These are phyloP conservation scores for Drosophila grimshawi DNA, from an alignment of 1,140 invertebrate species.

Conservation along the genomic window DNA sequence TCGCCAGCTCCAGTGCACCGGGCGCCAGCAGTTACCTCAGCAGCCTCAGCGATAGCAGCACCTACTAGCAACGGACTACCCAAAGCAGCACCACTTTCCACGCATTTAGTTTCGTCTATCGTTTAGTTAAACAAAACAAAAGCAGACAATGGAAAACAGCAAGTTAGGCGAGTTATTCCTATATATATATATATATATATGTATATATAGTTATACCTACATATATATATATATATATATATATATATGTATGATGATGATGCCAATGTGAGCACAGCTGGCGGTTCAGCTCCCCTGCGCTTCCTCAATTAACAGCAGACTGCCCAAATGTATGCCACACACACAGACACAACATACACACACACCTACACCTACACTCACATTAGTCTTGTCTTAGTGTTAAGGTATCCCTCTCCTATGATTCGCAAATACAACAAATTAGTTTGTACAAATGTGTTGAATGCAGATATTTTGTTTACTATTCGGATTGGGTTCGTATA, in stretches of 20 bases:
- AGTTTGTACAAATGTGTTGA: constrained; percentile 54
- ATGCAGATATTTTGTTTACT: constrained; percentile 5
- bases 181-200: constrained; percentile 1
- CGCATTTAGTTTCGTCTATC: constrained; percentile 21
- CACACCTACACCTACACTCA: constrained; percentile 8
- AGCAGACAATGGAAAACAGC: not conserved
- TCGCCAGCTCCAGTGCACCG: constrained; percentile 44
- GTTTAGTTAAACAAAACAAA: constrained; percentile 23
- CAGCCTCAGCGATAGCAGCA: constrained; percentile 78
- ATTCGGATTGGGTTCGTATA: not conserved
- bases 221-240: constrained; percentile 7
- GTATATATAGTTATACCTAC: constrained; percentile 26
- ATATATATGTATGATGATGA: constrained; percentile 9
- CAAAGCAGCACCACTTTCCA: constrained; percentile 30
- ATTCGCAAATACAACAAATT: constrained; percentile 66
- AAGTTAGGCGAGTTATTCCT: constrained; percentile 14
- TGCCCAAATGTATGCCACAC: constrained; percentile 14
- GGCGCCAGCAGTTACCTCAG: constrained; percentile 69
- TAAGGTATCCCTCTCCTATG: constrained; percentile 43
- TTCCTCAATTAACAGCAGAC: constrained; percentile 31
- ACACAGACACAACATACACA: not conserved
- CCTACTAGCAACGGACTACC: constrained; percentile 56
- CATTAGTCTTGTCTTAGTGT: constrained; percentile 53
- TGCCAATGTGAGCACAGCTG: constrained; percentile 27
- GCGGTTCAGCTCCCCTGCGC: constrained; percentile 21